phyloP scores from a whole-genome alignment of 2,113 vertebrate species.

The Oxyura jamaicensis region DNA sequence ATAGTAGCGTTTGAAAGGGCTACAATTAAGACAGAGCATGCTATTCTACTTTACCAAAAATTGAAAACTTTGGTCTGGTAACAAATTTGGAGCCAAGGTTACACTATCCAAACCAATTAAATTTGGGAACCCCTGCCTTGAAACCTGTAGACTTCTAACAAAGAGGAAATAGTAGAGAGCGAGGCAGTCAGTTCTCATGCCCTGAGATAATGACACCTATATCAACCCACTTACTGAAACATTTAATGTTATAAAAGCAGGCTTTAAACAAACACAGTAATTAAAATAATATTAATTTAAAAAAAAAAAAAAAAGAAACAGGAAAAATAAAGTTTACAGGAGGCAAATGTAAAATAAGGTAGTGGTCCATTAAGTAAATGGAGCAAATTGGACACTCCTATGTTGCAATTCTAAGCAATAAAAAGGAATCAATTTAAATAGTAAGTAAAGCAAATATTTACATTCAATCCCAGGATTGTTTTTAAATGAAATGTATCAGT shows the following conservation, averaged over 20 bases:
- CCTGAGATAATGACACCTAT: neutral
- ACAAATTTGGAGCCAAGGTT: neutral
- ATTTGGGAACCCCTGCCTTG: neutral
- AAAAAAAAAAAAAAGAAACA: neutral
- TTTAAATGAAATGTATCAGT: neutral
- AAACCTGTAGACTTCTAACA: neutral
- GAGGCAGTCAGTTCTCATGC: neutral
- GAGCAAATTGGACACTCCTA: neutral
- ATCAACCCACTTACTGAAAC: neutral
- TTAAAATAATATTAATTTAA: neutral
- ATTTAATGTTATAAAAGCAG: neutral
- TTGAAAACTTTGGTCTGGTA: neutral
- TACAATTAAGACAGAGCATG: neutral
- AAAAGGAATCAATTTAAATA: neutral
- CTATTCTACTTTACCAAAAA: neutral
- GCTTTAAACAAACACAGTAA: neutral
- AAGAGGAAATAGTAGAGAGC: neutral
- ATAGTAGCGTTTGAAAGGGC: neutral
- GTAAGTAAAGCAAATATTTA: neutral
- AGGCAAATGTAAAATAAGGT: neutral
- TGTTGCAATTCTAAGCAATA: neutral
- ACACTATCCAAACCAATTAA: neutral
- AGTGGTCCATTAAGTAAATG: neutral
- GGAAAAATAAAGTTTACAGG: neutral
- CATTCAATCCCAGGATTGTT: neutral